A percentile compares a stretch with the other conserved stretches of the same genome.
Evolutionary conservation across 2,797 vertebrate genomes (phyloP).

Genomic region (Gouania willdenowi): DNA sequence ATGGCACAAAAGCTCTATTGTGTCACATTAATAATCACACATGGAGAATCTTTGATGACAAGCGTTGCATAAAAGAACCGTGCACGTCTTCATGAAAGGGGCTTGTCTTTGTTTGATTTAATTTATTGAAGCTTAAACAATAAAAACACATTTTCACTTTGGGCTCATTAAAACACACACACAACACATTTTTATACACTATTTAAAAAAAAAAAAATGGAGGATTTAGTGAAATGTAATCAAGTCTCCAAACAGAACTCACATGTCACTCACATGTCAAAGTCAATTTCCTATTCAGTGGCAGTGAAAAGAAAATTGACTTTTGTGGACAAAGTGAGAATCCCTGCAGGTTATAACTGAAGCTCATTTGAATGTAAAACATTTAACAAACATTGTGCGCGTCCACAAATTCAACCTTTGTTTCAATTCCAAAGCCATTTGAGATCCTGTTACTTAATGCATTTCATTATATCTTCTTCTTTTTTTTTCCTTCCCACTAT

Average conservation of each 20-base stretch:
- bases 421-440: slow-evolving; percentile 37
- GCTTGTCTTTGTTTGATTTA: slow-evolving; percentile 9
- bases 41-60: slow-evolving; percentile 1
- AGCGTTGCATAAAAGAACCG: slow-evolving; percentile 1
- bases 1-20: background rate
- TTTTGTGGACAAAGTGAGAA: slow-evolving; percentile 53
- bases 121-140: slow-evolving; percentile 1
- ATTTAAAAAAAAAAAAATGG: slow-evolving; percentile 39
- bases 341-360: slow-evolving; percentile 28
- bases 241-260: slow-evolving; percentile 30
- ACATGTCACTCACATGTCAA: slow-evolving; percentile 43
- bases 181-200: slow-evolving; percentile 3
- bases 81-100: background rate
- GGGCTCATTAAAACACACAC: background rate
- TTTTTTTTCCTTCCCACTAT: too few relatives aligned
- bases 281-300: slow-evolving; percentile 43
- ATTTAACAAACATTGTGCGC: slow-evolving; percentile 46
- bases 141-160: background rate
- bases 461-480: background rate
- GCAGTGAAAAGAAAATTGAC: slow-evolving; percentile 43
- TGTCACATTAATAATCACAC: background rate
- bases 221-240: slow-evolving; percentile 43
- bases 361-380: slow-evolving; percentile 59
- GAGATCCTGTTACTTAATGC: slow-evolving; percentile 16
- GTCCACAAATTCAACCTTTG: slow-evolving; percentile 38